phyloP scores from a whole-genome alignment of 2,113 vertebrate genomes.

The Rhabdomys dilectus region DNA sequence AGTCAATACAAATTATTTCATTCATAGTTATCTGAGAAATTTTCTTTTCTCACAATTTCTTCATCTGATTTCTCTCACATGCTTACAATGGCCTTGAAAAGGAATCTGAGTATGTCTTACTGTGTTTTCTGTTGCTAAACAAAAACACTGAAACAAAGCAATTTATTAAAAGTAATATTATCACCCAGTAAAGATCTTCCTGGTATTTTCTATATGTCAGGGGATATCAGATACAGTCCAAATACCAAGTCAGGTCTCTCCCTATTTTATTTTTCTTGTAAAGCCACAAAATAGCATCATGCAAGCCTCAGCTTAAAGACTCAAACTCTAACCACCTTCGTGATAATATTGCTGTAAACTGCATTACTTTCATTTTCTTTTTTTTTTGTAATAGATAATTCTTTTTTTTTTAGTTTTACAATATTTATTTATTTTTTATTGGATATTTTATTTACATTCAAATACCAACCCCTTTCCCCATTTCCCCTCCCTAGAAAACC shows the following conservation, averaged over 20 bases:
- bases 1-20: not conserved
- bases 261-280: not conserved
- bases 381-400: no score
- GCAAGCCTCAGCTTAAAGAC: rapidly evolving
- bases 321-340: not conserved
- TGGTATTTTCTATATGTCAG: not conserved
- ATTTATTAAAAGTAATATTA: not conserved
- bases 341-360: not conserved
- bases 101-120: not conserved
- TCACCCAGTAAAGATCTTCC: not conserved
- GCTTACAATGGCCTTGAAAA: not conserved
- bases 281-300: not conserved
- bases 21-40: not conserved
- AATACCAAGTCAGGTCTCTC: not conserved
- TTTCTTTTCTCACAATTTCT: not conserved
- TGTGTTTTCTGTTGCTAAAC: not conserved
- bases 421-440: no score
- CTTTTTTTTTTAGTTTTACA: no score
- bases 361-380: not conserved
- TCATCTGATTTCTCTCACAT: not conserved
- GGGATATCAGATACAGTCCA: not conserved
- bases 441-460: no score
- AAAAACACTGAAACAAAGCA: not conserved
- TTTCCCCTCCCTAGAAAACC: no score
- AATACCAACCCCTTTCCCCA: no score